Base-by-base conservation (phyloP, 2,797 vertebrate genomes). In the Lycodopsis pacificus region DNA sequence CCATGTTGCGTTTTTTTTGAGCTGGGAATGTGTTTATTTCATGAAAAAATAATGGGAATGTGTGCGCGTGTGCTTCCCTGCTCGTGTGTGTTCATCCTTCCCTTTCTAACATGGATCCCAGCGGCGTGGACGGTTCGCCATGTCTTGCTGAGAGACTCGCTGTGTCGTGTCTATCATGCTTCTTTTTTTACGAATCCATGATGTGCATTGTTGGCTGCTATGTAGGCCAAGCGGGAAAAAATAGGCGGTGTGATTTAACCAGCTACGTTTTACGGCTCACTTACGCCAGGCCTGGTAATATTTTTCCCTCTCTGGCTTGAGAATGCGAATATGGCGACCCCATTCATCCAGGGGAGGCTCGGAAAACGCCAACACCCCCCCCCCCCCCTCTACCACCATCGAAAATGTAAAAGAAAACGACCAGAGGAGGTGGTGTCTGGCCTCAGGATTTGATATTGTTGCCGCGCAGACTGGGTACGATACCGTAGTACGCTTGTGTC, bases 321-420 rank as follows among this genome's bases (percentile, higher is more conserved):
- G 85, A 88, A 85, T 82, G 76, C 88, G 91, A 95, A 95, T 87
- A 95, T 95, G 95, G 94, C 94, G 78, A 91, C 95, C 94, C 53
- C 94, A 95, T 95, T 95, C 94, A 95, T 95, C 90, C 93, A 79
- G 83, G 77, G 82, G 77, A 89, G 89, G 87, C 88, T 89, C 79
- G 64, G 4, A 42, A 76, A 88, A 87, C 80, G 89, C 84, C 79
- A 86, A 86, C 79, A 86, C 88, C 70, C 79, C 86, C 58, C 57
- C 32, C 6, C 32, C 32, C 34, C 1, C 32, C 51, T 25, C 25
- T 25, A 13, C 53, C 54, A 57, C 13, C 53, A 15, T 5, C 54
- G 57, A 59, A n/a, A 20, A 34, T 9, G 30, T 8, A 61, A 34
- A 44, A 32, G 85, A 72, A 73, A 61, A 13, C 56, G 30, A 54